These are phyloP conservation scores for Anoplopoma fimbria DNA, from an alignment of 2,113 vertebrate species.

Conservation along the genomic window DNA sequence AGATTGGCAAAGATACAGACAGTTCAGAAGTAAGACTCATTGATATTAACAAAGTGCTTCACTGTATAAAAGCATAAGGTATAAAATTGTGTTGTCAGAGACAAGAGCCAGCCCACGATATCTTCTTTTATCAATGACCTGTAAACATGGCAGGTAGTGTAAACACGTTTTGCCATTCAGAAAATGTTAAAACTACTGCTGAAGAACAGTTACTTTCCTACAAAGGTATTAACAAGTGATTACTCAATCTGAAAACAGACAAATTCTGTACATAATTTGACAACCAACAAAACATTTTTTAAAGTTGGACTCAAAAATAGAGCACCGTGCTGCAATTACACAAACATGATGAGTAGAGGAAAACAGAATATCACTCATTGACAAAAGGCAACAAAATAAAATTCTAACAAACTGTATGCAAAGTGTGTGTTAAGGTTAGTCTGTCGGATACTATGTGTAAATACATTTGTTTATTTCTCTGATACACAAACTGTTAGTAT, in stretches of 20 bases:
- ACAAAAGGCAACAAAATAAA: conserved; percentile 39
- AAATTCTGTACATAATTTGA: conserved; percentile 62
- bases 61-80: conserved; percentile 77
- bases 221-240: conserved; percentile 60
- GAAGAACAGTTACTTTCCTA: conserved; percentile 49
- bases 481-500: conserved; percentile 13
- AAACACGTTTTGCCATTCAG: conserved; percentile 73
- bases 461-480: conserved; percentile 22
- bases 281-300: conserved; percentile 43
- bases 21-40: conserved; percentile 81
- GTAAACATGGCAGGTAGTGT: conserved; percentile 80
- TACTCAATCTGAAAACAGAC: conserved; percentile 49
- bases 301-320: conserved; percentile 72
- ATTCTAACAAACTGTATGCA: conserved; percentile 19
- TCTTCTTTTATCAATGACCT: conserved; percentile 63
- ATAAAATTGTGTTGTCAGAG: conserved; percentile 76
- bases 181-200: conserved; percentile 52
- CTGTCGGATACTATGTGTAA: conserved; percentile 3
- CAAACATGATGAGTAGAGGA: conserved; percentile 55
- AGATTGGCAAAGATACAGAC: conserved; percentile 69
- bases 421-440: conserved; percentile 26
- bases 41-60: conserved; percentile 79
- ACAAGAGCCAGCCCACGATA: conserved; percentile 65
- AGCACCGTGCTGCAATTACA: conserved; percentile 61
- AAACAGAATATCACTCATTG: conserved; percentile 39